A percentile compares a stretch with the other conserved stretches of the same genome.
Evolutionary conservation across 2,797 vertebrate species (phyloP).

Genomic region (Sebastes goodei): DNA sequence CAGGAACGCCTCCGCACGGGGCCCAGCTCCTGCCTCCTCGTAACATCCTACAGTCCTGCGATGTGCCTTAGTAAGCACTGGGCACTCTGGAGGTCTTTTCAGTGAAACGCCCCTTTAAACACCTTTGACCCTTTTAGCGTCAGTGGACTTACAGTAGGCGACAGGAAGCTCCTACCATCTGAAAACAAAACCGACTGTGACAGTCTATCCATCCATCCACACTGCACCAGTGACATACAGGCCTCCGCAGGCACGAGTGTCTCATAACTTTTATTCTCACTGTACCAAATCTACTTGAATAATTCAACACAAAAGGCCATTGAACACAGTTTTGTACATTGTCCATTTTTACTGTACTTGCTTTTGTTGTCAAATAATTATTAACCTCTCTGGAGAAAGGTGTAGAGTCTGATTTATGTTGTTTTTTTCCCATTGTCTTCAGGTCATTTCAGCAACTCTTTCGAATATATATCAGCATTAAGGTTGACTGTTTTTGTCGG

Average conservation of each 20-base stretch:
- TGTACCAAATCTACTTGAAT: conserved; percentile 87
- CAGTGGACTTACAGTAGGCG: conserved; percentile 43
- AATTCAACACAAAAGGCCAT: conserved; percentile 81
- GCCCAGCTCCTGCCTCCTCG: conserved; percentile 41
- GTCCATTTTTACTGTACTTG: conserved; percentile 79
- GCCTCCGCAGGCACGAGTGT: conserved; percentile 56
- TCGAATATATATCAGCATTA: conserved; percentile 50
- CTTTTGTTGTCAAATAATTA: conserved; percentile 71
- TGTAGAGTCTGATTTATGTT: conserved; percentile 53
- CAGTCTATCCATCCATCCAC: conserved; percentile 62
- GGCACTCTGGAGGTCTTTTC: conserved; percentile 44
- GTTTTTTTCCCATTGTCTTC: conserved; percentile 58
- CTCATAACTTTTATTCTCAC: conserved; percentile 71
- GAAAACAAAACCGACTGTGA: conserved; percentile 43
- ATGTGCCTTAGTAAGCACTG: conserved; percentile 34
- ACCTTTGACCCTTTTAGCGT: conserved; percentile 38
- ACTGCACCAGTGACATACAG: conserved; percentile 57
- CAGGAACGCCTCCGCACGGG: conserved; percentile 50
- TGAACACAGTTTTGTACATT: conserved; percentile 79
- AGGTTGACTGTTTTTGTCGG: conserved; percentile 48
- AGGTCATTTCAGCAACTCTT: conserved; percentile 69
- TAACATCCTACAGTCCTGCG: conserved; percentile 41
- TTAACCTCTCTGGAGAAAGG: conserved; percentile 62
- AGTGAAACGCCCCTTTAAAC: conserved; percentile 53
- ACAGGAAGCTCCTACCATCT: conserved; percentile 40